These are phyloP conservation scores for Nothocercus nigrocapillus DNA, from an alignment of 2,113 vertebrate genomes.

Conservation along the genomic window DNA sequence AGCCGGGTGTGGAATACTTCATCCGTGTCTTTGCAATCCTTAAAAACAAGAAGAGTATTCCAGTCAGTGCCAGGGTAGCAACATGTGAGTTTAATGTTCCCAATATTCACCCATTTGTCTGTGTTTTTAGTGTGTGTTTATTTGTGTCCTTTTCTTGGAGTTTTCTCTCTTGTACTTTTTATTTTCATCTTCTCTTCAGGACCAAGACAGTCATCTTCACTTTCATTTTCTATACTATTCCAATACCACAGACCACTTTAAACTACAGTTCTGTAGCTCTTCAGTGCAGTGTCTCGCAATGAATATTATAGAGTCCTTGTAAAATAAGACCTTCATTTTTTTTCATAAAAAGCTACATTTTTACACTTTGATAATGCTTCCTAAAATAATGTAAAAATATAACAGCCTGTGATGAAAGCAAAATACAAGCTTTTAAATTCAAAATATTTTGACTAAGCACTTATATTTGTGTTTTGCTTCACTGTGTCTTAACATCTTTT, in stretches of 20 bases:
- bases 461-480: background rate
- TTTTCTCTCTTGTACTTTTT: background rate
- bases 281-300: background rate
- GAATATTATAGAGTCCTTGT: background rate
- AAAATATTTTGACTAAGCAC: background rate
- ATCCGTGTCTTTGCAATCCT: slow-evolving; percentile 95
- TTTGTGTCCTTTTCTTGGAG: background rate
- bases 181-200: background rate
- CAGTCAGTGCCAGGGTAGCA: slow-evolving; percentile 92
- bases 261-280: background rate
- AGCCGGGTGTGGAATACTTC: slow-evolving; percentile 95
- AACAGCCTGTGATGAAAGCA: background rate
- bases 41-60: slow-evolving; percentile 92
- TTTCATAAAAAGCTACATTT: background rate
- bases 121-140: accelerated
- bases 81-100: slow-evolving; percentile 82
- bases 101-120: background rate
- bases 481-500: background rate
- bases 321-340: background rate
- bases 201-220: background rate
- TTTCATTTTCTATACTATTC: background rate
- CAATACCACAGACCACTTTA: background rate
- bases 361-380: background rate
- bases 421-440: background rate
- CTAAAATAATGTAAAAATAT: background rate